A percentile compares a stretch with the other conserved stretches of the same genome.
These are phyloP conservation scores for Spermophilus dauricus DNA, from an alignment of 2,113 vertebrate genomes.

Conservation along the genomic window DNA sequence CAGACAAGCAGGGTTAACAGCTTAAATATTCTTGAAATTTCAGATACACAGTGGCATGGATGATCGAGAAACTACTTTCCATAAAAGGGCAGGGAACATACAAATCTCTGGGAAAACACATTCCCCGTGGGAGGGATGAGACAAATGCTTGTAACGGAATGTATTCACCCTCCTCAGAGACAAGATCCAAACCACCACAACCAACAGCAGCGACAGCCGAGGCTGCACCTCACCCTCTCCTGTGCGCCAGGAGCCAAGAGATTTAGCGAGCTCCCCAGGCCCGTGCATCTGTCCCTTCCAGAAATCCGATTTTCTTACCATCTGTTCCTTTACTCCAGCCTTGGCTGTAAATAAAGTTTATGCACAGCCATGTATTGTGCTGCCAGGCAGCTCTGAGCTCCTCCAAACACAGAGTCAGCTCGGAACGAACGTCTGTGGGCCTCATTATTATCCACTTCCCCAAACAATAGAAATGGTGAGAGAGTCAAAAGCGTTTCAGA, in stretches of 20 bases:
- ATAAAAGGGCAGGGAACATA: conserved; percentile 69
- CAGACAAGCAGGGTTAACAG: conserved; percentile 30
- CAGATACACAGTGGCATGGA: conserved; percentile 36
- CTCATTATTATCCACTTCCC: neutral
- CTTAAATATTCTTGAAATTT: conserved; percentile 63
- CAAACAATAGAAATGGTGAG: neutral
- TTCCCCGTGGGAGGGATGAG: conserved; percentile 72
- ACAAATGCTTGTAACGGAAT: conserved; percentile 77
- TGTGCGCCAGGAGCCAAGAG: conserved; percentile 84
- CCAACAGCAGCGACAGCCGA: conserved; percentile 64
- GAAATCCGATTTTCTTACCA: conserved; percentile 89
- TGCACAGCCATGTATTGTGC: neutral
- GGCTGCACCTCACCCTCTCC: conserved; percentile 65
- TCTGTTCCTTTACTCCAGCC: conserved; percentile 86
- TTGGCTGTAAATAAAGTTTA: conserved; percentile 75
- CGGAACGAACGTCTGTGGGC: neutral
- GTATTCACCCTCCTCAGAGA: conserved; percentile 77
- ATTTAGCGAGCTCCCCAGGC: conserved; percentile 85
- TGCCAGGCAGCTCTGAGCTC: conserved; percentile 31
- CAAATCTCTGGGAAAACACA: conserved; percentile 73
- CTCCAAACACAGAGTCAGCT: neutral
- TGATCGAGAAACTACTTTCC: conserved; percentile 63
- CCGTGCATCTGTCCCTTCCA: conserved; percentile 87
- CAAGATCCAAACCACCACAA: conserved; percentile 80
- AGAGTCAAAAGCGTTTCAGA: neutral